These are phyloP conservation scores for Buceros bicornis DNA, from an alignment of 2,797 vertebrate species.

Conservation along the genomic window DNA sequence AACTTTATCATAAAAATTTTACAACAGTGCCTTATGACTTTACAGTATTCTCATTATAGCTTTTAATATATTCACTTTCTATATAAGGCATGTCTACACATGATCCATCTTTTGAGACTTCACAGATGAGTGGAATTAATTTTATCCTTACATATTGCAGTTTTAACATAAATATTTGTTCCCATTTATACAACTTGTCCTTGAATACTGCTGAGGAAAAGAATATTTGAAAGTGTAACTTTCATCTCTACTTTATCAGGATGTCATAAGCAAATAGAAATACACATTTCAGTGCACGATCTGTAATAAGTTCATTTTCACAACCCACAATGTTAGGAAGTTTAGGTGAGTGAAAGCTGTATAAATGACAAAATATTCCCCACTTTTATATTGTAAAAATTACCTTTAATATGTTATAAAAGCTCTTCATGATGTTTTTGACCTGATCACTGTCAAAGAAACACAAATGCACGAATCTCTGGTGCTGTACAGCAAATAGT, in stretches of 20 bases:
- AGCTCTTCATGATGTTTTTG: not conserved
- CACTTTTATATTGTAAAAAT: not conserved
- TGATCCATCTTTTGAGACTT: not conserved
- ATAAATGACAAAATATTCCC: not conserved
- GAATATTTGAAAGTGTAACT: not conserved
- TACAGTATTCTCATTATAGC: not conserved
- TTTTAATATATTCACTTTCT: constrained; percentile 15
- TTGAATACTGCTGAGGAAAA: not conserved
- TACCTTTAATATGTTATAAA: not conserved
- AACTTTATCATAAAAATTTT: not conserved
- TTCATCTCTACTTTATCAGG: not conserved
- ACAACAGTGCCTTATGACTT: not conserved
- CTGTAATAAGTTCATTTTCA: not conserved
- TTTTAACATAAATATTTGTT: constrained; percentile 29
- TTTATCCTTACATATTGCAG: not conserved
- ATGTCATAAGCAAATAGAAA: not conserved
- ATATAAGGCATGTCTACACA: not conserved
- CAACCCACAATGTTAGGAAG: not conserved
- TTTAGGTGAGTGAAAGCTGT: not conserved
- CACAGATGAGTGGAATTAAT: constrained; percentile 12
- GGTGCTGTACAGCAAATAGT: not conserved
- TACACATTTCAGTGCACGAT: not conserved
- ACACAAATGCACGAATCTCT: not conserved
- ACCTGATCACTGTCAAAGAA: not conserved
- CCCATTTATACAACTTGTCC: not conserved